A percentile compares a stretch with the other conserved stretches of the same genome.
Conservation (phyloP, 2,888 invertebrate genomes). For the Drosophila cracens region DNA sequence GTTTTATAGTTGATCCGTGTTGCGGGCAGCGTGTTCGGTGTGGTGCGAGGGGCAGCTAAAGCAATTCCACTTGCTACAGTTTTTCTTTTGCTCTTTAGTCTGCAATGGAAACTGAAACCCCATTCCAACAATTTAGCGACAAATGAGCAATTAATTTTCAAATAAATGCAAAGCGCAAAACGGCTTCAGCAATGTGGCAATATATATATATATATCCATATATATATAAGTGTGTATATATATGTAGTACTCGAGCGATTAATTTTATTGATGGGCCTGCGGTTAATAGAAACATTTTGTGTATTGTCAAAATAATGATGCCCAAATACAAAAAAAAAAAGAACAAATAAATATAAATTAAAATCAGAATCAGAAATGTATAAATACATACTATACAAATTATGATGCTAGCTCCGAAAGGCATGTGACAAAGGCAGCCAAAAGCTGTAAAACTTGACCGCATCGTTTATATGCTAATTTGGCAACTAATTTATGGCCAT, state of each 20-base stretch:
- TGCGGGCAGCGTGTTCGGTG: neutral
- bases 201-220: neutral
- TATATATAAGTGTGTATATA: neutral
- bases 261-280: slow-evolving; percentile 6
- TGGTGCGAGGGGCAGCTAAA: slow-evolving; percentile 7
- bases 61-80: slow-evolving; percentile 69
- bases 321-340: slow-evolving; percentile 8
- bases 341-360: neutral
- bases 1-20: slow-evolving; percentile 30
- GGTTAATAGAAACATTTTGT: slow-evolving; percentile 24
- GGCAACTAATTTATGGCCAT: slow-evolving; percentile 70
- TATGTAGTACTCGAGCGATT: neutral
- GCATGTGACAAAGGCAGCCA: slow-evolving; percentile 61
- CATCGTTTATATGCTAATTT: slow-evolving; percentile 78
- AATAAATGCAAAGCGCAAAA: slow-evolving; percentile 77
- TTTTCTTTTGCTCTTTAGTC: slow-evolving; percentile 31
- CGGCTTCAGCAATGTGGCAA: slow-evolving; percentile 18
- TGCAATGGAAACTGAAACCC: slow-evolving; percentile 79
- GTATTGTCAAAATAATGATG: slow-evolving; percentile 35
- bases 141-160: slow-evolving; percentile 84
- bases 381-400: slow-evolving; percentile 29
- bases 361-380: slow-evolving; percentile 19
- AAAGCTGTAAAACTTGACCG: slow-evolving; percentile 64
- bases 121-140: slow-evolving; percentile 83
- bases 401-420: slow-evolving; percentile 35